Percentiles rank a stretch among this genome's conserved stretches.
phyloP scores from a whole-genome alignment of 1,140 invertebrate genomes.

The Drosophila punjabiensis region DNA sequence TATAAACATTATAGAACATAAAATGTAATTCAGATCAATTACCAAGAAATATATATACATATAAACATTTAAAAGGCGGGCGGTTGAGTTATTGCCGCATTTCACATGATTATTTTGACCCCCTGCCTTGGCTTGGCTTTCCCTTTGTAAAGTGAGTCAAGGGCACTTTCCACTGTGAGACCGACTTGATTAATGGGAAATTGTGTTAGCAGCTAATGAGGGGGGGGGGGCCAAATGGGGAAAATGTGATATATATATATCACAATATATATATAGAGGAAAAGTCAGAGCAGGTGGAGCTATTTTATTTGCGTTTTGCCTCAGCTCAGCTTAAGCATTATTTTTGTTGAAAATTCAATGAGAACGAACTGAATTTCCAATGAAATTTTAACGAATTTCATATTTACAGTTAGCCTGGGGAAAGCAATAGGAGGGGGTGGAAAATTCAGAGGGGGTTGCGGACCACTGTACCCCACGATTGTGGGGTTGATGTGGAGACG shows the following conservation, averaged over 20 bases:
- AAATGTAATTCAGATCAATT: constrained; percentile 16
- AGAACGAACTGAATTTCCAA: constrained; percentile 49
- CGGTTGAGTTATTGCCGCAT: neutral
- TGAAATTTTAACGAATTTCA: constrained; percentile 59
- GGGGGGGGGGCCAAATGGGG: neutral
- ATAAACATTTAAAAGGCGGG: neutral
- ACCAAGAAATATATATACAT: constrained; percentile 1
- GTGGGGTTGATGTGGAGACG: constrained; percentile 17
- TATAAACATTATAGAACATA: neutral
- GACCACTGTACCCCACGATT: too few relatives aligned
- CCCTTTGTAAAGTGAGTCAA: constrained; percentile 56
- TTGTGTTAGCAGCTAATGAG: constrained; percentile 53
- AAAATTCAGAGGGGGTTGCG: neutral
- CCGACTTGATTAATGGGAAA: constrained; percentile 58
- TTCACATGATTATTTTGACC: constrained; percentile 34
- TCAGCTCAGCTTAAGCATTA: constrained; percentile 39
- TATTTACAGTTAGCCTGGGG: constrained; percentile 49
- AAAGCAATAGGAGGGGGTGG: too few relatives aligned
- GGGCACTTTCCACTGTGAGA: constrained; percentile 31
- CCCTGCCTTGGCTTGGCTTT: constrained; percentile 3
- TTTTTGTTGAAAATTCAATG: constrained; percentile 45
- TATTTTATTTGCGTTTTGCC: constrained; percentile 23
- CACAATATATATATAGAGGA: neutral
- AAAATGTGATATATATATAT: constrained; percentile 7
- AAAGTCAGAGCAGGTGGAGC: constrained; percentile 25